Evolutionary conservation across 2,888 invertebrate genomes (phyloP), one percentile per base, ranked within the genome.

Genomic region (Lysandra bellargus): DNA sequence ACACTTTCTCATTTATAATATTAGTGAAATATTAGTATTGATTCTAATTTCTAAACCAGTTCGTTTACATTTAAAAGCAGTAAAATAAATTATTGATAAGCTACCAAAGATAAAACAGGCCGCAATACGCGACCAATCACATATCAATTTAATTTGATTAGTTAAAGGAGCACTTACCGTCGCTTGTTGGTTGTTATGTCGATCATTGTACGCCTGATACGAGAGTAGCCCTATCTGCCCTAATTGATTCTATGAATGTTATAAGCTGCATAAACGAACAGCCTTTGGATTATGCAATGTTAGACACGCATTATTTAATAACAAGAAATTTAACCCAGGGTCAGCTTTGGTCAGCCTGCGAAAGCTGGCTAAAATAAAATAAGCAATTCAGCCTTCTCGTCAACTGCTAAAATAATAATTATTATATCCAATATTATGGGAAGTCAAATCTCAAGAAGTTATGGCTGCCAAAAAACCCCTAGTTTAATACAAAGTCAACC

Each of bases 71-170:
- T 23, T 23, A 23, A 60, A 6, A 60, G 2, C 60, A 1, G 60
- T 60, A n/a, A 60, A 61, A 1, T 61, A 61, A 23, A 61, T 61
- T 1, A 76, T 37, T 53, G 5, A 57, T 30, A 53, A 76, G 37
- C 57, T 5, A 7, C 53, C 12, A 33, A 17, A 23, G 33, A 53
- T 53, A 33, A 53, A 76, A 53, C 30, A 30, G 30, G 17, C 6
- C 33, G 57, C 49, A 57, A 57, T 5, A 33, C 79, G 78, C 81
- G 79, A 80, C 81, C 81, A 83, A 84, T 83, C 83, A 83, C 81
- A 81, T 80, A 83, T 82, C 83, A 84, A 82, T 84, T 83, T 80
- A 80, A 81, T 80, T 79, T 80, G 80, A 81, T 81, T 80, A 80
- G 79, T 82, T 80, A 79, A 81, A 81, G 80, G 78, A 80, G 81